Conservation (phyloP, 2,113 vertebrate genomes). For the Pandion haliaetus region DNA sequence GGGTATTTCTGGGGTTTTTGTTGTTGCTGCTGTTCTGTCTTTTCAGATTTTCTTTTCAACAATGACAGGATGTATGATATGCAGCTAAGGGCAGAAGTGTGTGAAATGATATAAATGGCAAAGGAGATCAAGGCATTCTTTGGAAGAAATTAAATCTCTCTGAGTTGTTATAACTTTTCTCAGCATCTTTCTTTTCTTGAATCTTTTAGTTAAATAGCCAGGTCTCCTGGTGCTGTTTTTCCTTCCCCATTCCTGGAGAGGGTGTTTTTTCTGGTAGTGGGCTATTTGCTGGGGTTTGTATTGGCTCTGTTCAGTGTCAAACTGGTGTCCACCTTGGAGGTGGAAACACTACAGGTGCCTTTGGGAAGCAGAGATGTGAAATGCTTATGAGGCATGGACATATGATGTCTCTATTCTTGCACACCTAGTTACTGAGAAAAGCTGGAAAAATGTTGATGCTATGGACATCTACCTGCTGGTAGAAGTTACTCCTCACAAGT, state of each 20-base stretch:
- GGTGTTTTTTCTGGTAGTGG: background rate
- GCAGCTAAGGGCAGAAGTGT: background rate
- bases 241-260: background rate
- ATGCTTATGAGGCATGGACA: rapidly evolving
- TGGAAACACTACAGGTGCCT: background rate
- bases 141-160: background rate
- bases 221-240: background rate
- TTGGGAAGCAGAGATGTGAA: background rate
- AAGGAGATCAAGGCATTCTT: background rate
- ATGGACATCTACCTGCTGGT: no score
- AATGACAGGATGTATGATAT: background rate
- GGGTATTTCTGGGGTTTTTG: background rate
- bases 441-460: background rate
- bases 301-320: background rate
- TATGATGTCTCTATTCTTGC: background rate
- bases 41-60: background rate
- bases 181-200: background rate
- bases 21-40: background rate
- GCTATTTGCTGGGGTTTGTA: background rate
- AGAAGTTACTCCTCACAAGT: background rate
- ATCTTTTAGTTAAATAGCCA: background rate
- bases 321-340: background rate
- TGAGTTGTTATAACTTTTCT: background rate
- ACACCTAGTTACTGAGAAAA: background rate
- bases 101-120: background rate